Conservation (phyloP, 2,888 invertebrate species). For the Acleris cristana region DNA sequence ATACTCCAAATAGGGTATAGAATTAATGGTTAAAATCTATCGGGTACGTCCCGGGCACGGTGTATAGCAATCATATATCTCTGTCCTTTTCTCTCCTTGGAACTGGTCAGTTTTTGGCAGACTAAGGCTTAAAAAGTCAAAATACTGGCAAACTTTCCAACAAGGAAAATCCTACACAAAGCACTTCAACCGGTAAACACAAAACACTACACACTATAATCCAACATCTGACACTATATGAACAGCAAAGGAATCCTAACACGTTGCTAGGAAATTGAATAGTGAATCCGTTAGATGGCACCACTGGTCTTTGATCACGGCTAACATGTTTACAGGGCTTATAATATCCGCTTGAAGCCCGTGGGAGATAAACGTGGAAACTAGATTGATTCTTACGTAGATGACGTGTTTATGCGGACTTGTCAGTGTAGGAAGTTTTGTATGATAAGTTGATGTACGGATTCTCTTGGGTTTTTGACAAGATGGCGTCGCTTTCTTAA, state of each 20-base stretch:
- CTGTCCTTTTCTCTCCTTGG: too few relatives aligned
- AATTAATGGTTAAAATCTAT: too few relatives aligned
- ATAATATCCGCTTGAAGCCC: slow-evolving; percentile 9
- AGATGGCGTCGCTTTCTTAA: too few relatives aligned
- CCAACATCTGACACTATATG: not conserved
- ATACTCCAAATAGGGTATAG: too few relatives aligned
- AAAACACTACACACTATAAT: not conserved
- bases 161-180: not conserved
- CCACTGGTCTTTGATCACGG: slow-evolving; percentile 8
- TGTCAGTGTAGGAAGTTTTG: not conserved
- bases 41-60: too few relatives aligned
- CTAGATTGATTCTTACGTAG: not conserved
- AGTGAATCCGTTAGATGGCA: not conserved
- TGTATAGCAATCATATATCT: too few relatives aligned
- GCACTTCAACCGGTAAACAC: not conserved
- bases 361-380: not conserved
- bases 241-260: not conserved
- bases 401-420: not conserved
- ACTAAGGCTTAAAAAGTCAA: too few relatives aligned
- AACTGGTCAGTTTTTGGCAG: too few relatives aligned
- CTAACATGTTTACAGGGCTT: slow-evolving; percentile 1
- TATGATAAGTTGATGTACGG: too few relatives aligned
- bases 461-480: too few relatives aligned
- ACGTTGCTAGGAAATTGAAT: slow-evolving; percentile 1
- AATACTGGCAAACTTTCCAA: too few relatives aligned